Conservation (phyloP, 2,888 invertebrate species). For the Athalia cordata region DNA sequence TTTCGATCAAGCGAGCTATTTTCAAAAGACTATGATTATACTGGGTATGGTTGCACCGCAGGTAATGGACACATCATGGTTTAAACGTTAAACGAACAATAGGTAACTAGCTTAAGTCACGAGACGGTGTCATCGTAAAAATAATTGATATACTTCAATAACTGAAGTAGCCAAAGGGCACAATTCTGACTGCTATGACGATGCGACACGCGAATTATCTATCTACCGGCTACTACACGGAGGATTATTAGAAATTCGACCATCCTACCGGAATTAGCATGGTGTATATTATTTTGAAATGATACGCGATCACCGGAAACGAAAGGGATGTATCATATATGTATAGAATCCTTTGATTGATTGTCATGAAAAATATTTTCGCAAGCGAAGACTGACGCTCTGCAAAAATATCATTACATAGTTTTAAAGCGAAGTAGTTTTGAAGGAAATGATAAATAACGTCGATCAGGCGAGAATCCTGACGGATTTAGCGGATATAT, state of each 20-base stretch:
- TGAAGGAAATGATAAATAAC: too few species aligned
- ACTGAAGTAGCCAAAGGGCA: slow-evolving; percentile 1
- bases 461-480: too few species aligned
- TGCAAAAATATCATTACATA: too few species aligned
- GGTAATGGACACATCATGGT: slow-evolving; percentile 31
- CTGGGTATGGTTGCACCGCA: slow-evolving; percentile 1
- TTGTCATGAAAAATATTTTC: too few species aligned
- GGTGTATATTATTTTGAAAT: not conserved
- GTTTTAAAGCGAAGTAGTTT: too few species aligned
- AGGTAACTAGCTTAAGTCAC: slow-evolving; percentile 34
- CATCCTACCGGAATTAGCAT: not conserved
- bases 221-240: not conserved
- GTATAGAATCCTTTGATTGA: not conserved
- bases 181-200: slow-evolving; percentile 21
- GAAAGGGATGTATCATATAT: not conserved
- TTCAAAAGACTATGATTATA: slow-evolving; percentile 25
- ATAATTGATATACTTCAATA: slow-evolving; percentile 39
- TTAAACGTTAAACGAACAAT: slow-evolving; percentile 28
- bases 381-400: too few species aligned
- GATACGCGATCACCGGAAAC: not conserved
- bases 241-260: not conserved
- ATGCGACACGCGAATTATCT: slow-evolving; percentile 35
- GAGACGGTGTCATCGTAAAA: slow-evolving; percentile 25
- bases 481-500: too few species aligned
- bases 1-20: not conserved